These are phyloP conservation scores for Metacarcinus magister DNA, from an alignment of 2,888 invertebrate genomes.

Conservation along the genomic window DNA sequence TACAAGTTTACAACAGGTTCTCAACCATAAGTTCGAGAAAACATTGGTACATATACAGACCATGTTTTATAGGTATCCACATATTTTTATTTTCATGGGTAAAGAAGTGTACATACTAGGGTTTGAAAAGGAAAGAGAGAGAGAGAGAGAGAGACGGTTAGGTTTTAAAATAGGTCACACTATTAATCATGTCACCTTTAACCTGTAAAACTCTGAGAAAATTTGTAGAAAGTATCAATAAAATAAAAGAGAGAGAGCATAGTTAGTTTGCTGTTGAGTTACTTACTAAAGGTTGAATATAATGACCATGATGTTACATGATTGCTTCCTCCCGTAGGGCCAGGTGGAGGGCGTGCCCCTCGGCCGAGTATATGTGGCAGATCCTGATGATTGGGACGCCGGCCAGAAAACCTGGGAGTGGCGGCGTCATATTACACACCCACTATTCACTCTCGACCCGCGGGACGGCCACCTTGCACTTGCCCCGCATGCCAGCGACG, in stretches of 20 bases:
- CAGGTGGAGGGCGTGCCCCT: conserved; percentile 94
- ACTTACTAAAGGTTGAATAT: neutral
- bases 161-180: neutral
- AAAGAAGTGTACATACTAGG: too few relatives aligned
- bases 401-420: conserved; percentile 94
- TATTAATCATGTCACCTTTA: neutral
- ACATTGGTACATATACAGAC: neutral
- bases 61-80: neutral
- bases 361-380: conserved; percentile 96
- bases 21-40: neutral
- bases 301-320: too few relatives aligned
- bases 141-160: conserved; percentile 17
- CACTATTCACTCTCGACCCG: conserved; percentile 90
- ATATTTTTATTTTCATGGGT: too few relatives aligned
- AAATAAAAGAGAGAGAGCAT: neutral
- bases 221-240: neutral
- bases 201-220: too few relatives aligned
- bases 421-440: conserved; percentile 86
- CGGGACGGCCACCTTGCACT: conserved; percentile 95
- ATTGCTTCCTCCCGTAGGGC: conserved; percentile 86
- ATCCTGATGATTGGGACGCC: conserved; percentile 98
- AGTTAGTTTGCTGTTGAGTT: neutral
- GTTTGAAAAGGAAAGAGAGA: conserved; percentile 26
- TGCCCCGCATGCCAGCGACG: conserved; percentile 88
- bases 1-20: too few relatives aligned